Percentiles rank a stretch among this genome's conserved stretches.
Conservation (phyloP, 2,797 vertebrate genomes). For the Danio aesculapii region DNA sequence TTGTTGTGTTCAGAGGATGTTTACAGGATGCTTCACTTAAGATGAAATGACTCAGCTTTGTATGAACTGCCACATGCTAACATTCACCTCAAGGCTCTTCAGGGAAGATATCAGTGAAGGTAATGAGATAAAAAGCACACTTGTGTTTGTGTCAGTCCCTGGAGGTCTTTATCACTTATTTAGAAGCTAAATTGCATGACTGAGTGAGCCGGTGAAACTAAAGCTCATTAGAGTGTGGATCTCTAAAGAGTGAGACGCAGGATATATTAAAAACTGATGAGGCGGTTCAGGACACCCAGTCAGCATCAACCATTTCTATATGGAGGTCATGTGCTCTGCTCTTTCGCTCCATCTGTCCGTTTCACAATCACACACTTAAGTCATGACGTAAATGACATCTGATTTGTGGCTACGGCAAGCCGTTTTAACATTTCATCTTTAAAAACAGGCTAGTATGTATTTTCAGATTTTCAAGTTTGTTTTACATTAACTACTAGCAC, state of each 20-base stretch:
- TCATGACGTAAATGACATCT: not conserved
- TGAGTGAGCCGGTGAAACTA: conserved; percentile 11
- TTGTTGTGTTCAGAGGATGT: not conserved
- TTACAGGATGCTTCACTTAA: not conserved
- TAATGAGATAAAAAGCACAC: conserved; percentile 25
- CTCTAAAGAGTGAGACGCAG: not conserved
- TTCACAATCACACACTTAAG: not conserved
- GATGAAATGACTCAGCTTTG: not conserved
- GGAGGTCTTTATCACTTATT: conserved; percentile 23
- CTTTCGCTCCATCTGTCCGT: not conserved
- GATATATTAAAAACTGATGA: conserved; percentile 22
- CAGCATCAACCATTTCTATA: not conserved
- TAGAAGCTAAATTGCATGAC: conserved; percentile 5
- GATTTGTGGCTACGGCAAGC: not conserved
- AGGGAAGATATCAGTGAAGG: not conserved
- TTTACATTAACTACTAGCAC: too few species aligned
- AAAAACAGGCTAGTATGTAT: too few species aligned
- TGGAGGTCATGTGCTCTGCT: not conserved
- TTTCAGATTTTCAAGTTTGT: too few species aligned
- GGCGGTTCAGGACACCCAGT: not conserved
- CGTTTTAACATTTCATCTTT: too few species aligned
- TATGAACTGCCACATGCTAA: conserved; percentile 7
- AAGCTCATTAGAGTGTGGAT: conserved; percentile 21
- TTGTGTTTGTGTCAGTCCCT: not conserved
- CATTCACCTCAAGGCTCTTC: not conserved